Evolutionary conservation across 64 coral and sea anemone genomes (phyloP).

Genomic region (Hydrozoanthus tunicans): DNA sequence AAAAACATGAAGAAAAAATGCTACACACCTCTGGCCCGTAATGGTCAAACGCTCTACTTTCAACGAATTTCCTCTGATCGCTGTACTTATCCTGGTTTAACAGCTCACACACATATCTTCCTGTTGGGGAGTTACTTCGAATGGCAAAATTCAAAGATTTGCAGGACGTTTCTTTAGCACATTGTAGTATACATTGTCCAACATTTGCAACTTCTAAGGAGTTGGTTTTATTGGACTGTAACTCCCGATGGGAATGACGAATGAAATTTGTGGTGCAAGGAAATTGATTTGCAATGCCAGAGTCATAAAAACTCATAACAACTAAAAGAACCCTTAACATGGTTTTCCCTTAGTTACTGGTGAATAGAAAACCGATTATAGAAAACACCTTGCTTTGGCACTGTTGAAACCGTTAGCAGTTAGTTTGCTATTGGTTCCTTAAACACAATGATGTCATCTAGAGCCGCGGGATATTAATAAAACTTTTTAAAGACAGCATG

Average conservation of each 20-base stretch:
- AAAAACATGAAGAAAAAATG: background rate
- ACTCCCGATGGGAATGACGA: background rate
- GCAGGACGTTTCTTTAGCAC: background rate
- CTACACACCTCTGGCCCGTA: constrained; percentile 13
- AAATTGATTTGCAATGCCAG: background rate
- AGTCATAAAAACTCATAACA: background rate
- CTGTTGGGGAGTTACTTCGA: background rate
- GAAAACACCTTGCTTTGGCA: no score
- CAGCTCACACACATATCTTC: background rate
- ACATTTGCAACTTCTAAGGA: background rate
- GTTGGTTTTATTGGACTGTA: background rate
- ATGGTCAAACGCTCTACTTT: constrained; percentile 5
- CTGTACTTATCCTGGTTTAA: constrained; percentile 4
- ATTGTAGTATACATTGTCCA: constrained; percentile 22
- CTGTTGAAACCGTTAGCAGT: no score
- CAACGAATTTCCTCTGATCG: background rate
- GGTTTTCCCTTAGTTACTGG: background rate
- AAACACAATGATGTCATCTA: no score
- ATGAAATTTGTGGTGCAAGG: constrained; percentile 3
- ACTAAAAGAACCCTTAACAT: background rate
- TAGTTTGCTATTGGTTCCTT: no score
- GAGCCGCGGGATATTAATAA: no score
- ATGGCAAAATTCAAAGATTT: constrained; percentile 28
- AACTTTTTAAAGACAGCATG: no score
- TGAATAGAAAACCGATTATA: no score